Percentiles rank a stretch among this genome's conserved stretches.
These are phyloP conservation scores for Rhea americana DNA, from an alignment of 2,113 vertebrate species.

Conservation along the genomic window DNA sequence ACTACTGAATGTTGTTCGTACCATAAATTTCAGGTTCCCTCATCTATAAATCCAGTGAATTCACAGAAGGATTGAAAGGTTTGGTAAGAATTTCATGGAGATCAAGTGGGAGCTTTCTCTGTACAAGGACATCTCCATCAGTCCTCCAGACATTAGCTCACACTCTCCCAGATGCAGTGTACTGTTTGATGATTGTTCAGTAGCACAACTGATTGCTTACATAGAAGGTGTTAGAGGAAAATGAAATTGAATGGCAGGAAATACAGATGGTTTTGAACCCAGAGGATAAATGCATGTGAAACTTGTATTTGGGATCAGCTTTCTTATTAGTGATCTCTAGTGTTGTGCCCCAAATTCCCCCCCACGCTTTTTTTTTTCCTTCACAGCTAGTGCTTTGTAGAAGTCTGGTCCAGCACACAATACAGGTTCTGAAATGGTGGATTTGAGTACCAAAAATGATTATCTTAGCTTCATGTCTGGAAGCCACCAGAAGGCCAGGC, in stretches of 20 bases:
- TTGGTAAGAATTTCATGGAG: neutral
- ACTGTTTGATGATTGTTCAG: neutral
- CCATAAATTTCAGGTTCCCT: neutral
- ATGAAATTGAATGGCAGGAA: neutral
- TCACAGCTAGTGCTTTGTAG: neutral
- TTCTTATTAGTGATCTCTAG: neutral
- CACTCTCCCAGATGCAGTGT: neutral
- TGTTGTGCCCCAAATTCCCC: neutral
- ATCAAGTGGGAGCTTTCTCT: neutral
- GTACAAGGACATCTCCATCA: neutral
- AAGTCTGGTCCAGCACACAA: neutral
- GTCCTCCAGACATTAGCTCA: neutral
- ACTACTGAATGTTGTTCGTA: neutral
- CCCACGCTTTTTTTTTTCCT: neutral
- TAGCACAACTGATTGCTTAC: neutral
- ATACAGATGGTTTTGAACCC: neutral
- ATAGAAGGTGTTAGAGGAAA: neutral
- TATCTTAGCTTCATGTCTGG: neutral
- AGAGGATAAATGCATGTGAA: neutral
- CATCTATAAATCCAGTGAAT: neutral
- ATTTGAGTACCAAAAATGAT: neutral
- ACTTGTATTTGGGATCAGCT: neutral
- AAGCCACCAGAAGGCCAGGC: neutral
- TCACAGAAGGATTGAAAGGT: neutral
- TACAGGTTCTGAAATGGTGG: neutral